Base-by-base conservation (phyloP, 1,140 invertebrate species). In the Psix sp. region DNA sequence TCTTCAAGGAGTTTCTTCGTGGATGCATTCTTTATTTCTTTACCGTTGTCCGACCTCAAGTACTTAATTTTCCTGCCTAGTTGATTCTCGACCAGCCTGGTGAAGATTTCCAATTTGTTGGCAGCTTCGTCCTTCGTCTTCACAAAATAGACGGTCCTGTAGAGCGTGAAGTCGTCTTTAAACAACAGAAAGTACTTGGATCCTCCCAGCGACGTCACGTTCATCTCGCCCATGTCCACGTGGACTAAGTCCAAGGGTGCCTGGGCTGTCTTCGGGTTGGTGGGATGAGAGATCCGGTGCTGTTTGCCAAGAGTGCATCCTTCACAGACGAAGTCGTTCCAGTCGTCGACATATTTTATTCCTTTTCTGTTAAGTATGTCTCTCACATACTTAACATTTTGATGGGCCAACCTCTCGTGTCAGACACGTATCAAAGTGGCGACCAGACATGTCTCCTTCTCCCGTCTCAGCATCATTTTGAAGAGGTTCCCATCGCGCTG, bases 161-260 rank as follows among this genome's bases (percentile, higher is more conserved):
- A 68, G 35, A 57, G 35, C 1, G 43, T 38, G 21, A 14, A 46
- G 40, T 66, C 49, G 29, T 66, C 51, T 39, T 66, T 56, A 1
- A 66, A 35, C 2, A 66, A 11, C 3, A 66, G 20, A 40, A 66
- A 66, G 17, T 66, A 66, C 29, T 48, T 54, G 1, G 51, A 43
- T 39, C 24, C 51, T 57, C 63, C 43, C 20, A 57, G 20, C 6
- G 80, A 84, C 21, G 17, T 35, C 6, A 48, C 45, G 17, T 78
- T 45, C 71, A 86, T 78, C 75, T 33, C 81, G 39, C 75, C 46
- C n/a, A 84, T 18, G 67, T 84, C 81, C n/a, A 56, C 46, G 56
- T 81, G 74, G 36, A 81, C 45, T 6, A 78, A 9, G 43, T 80
- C 77, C 16, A 73, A 31, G 20, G 49, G 39, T 11, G 35, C 46